Evolutionary conservation across 2,888 invertebrate genomes (phyloP).

Genomic region (Leucophora obtusa): DNA sequence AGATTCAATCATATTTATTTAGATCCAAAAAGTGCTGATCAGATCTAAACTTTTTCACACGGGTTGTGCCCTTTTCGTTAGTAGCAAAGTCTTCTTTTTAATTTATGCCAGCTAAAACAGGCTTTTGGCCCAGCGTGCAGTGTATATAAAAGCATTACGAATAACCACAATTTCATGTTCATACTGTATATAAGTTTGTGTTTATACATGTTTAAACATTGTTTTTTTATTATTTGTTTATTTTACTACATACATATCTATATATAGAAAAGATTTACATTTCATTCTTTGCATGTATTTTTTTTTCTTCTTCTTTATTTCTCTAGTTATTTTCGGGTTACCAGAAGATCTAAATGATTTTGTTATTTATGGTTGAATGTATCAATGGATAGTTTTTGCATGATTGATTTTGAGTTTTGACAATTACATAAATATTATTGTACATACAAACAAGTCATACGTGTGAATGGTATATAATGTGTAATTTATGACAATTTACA

Average conservation of each 20-base stretch:
- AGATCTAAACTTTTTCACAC: no score
- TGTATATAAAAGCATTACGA: not conserved
- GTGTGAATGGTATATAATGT: not conserved
- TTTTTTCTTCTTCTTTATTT: not conserved
- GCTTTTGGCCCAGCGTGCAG: no score
- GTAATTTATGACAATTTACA: not conserved
- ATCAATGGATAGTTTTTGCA: conserved; percentile 58
- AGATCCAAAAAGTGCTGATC: no score
- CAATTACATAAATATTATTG: conserved; percentile 53
- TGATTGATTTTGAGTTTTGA: conserved; percentile 53
- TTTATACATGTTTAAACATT: conserved; percentile 3
- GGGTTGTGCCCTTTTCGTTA: no score
- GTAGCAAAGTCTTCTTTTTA: no score
- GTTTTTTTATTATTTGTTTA: conserved; percentile 42
- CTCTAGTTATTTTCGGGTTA: conserved; percentile 38
- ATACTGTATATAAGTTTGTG: conserved; percentile 1
- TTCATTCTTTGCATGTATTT: conserved; percentile 14
- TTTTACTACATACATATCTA: no score
- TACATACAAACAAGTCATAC: conserved; percentile 11
- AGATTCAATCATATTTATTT: no score
- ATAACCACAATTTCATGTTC: not conserved
- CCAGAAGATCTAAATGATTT: conserved; percentile 53
- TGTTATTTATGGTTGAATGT: conserved; percentile 56
- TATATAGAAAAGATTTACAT: conserved; percentile 15
- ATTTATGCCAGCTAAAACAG: no score